Evolutionary conservation across 2,113 vertebrate species (phyloP).

Genomic region (Oxygymnocypris stewartii): DNA sequence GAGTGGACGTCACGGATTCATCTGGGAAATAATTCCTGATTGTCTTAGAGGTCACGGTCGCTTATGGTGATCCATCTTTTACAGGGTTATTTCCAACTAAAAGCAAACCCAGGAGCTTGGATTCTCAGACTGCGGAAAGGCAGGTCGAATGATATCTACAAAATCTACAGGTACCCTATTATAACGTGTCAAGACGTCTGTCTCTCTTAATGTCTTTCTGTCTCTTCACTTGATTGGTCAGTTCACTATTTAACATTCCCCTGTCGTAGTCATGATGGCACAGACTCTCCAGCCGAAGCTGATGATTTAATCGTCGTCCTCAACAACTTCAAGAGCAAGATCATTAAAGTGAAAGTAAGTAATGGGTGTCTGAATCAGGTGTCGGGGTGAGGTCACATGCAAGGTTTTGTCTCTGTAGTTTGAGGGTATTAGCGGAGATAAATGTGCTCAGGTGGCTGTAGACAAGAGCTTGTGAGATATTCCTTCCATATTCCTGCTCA

Average conservation of each 20-base stretch:
- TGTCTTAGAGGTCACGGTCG: background rate
- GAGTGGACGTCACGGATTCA: conserved; percentile 37
- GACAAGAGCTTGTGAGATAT: background rate
- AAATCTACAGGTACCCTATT: conserved; percentile 87
- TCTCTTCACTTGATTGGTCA: conserved; percentile 1
- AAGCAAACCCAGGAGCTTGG: conserved; percentile 97
- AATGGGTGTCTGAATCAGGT: background rate
- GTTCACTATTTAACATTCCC: conserved; percentile 10
- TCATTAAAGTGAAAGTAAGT: conserved; percentile 95
- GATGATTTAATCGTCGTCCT: conserved; percentile 88
- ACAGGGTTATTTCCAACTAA: conserved; percentile 97
- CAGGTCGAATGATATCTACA: conserved; percentile 97
- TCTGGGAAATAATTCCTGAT: background rate
- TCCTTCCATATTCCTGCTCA: conserved; percentile 1
- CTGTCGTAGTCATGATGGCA: conserved; percentile 87
- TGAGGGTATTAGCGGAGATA: background rate
- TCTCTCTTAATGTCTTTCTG: conserved; percentile 5
- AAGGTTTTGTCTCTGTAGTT: background rate
- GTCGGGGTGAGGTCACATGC: background rate
- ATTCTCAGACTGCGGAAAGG: conserved; percentile 91
- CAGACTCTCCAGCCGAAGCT: conserved; percentile 89
- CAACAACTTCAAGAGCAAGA: conserved; percentile 95
- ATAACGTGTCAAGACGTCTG: background rate
- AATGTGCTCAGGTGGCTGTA: background rate
- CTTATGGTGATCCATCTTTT: background rate